phyloP scores from a whole-genome alignment of 2,797 vertebrate genomes.

The Pseudopleuronectes americanus region DNA sequence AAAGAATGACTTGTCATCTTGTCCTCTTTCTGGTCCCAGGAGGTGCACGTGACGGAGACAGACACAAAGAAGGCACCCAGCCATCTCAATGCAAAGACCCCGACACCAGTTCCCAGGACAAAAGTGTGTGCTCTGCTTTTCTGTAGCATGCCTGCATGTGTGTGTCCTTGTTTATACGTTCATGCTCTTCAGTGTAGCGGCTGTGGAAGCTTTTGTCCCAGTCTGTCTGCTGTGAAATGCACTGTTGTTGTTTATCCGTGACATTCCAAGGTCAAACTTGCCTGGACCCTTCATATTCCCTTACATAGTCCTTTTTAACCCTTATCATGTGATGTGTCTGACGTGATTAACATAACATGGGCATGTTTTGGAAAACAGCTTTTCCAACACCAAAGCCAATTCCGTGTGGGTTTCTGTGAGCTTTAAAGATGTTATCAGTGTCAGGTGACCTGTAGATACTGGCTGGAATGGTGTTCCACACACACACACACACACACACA shows the following conservation, averaged over 20 bases:
- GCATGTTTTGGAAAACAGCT: slow-evolving; percentile 69
- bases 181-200: slow-evolving; percentile 8
- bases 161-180: slow-evolving; percentile 31
- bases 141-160: slow-evolving; percentile 18
- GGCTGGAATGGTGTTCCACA: slow-evolving; percentile 20
- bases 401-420: slow-evolving; percentile 41
- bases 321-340: slow-evolving; percentile 66
- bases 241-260: slow-evolving; percentile 31
- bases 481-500: not conserved
- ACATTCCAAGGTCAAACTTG: slow-evolving; percentile 44
- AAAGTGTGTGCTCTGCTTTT: slow-evolving; percentile 58
- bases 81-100: slow-evolving; percentile 47
- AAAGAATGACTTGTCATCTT: slow-evolving; percentile 3
- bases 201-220: slow-evolving; percentile 11
- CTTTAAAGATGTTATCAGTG: slow-evolving; percentile 53
- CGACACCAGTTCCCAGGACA: slow-evolving; percentile 67
- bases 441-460: slow-evolving; percentile 57
- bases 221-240: slow-evolving; percentile 21
- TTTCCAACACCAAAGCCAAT: slow-evolving; percentile 43
- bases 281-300: slow-evolving; percentile 55
- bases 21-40: slow-evolving; percentile 66
- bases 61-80: slow-evolving; percentile 45
- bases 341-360: slow-evolving; percentile 44
- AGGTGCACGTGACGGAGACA: slow-evolving; percentile 53
- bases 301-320: slow-evolving; percentile 54